A percentile compares a stretch with the other conserved stretches of the same genome.
These are phyloP conservation scores for Lomographa bimaculata DNA, from an alignment of 2,888 invertebrate species.

Conservation along the genomic window DNA sequence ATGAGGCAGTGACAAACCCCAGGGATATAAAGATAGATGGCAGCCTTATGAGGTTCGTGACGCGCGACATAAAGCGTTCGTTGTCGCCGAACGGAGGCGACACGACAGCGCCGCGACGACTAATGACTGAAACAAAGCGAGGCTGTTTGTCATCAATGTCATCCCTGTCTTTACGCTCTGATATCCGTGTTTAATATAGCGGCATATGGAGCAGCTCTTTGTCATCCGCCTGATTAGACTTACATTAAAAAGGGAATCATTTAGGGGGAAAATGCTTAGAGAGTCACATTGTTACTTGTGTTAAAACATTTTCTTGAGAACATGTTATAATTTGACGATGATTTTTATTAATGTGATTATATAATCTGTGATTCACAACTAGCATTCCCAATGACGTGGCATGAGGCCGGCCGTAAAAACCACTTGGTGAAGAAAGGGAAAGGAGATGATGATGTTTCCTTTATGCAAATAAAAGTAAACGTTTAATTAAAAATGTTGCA, in stretches of 20 bases:
- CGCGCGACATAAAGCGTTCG: constrained; percentile 27
- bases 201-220: constrained; percentile 15
- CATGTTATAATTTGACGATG: too few species aligned
- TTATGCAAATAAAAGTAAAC: constrained; percentile 12
- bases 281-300: constrained; percentile 4
- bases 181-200: constrained; percentile 21
- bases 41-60: constrained; percentile 23
- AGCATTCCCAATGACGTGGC: too few species aligned
- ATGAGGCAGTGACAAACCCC: constrained; percentile 4
- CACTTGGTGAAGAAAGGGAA: too few species aligned
- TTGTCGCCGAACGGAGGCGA: constrained; percentile 37
- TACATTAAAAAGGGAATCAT: constrained; percentile 11
- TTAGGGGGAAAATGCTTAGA: constrained; percentile 7
- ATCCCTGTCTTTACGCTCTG: constrained; percentile 23
- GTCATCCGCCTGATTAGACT: constrained; percentile 25
- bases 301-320: too few species aligned
- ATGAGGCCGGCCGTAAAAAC: too few species aligned
- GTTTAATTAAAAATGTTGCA: constrained; percentile 27
- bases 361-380: too few species aligned
- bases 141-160: constrained; percentile 38
- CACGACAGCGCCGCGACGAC: constrained; percentile 25
- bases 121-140: constrained; percentile 40
- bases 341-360: too few species aligned
- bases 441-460: too few species aligned
- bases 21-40: constrained; percentile 21